phyloP scores from a whole-genome alignment of 2,888 invertebrate genomes.

The Portevinia maculata region DNA sequence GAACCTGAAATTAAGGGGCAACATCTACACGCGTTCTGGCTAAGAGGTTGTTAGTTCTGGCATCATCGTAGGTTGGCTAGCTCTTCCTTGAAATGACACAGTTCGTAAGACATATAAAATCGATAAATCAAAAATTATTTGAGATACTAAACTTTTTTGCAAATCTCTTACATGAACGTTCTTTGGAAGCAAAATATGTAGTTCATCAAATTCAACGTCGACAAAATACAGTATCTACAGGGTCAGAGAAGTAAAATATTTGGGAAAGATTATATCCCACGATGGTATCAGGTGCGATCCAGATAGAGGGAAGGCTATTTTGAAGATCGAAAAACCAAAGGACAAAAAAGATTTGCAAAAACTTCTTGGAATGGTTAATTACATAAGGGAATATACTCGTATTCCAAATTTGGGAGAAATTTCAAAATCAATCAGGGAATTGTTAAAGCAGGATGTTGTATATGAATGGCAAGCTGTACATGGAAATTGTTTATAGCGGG shows the following conservation, averaged over 20 bases:
- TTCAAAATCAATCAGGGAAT: conserved; percentile 61
- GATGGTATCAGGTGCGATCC: conserved; percentile 73
- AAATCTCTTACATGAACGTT: too few relatives aligned
- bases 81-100: too few relatives aligned
- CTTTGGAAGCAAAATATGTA: too few relatives aligned
- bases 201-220: too few relatives aligned
- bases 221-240: too few relatives aligned
- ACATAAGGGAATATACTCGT: conserved; percentile 74
- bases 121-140: too few relatives aligned
- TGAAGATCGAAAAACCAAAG: conserved; percentile 45
- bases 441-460: conserved; percentile 52
- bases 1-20: too few relatives aligned
- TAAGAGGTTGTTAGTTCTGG: too few relatives aligned
- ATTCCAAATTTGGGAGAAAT: conserved; percentile 71
- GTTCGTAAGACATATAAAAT: too few relatives aligned
- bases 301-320: conserved; percentile 69
- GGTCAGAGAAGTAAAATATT: conserved; percentile 75
- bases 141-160: too few relatives aligned
- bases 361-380: conserved; percentile 67
- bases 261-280: conserved; percentile 76
- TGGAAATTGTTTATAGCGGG: conserved; percentile 42
- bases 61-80: too few relatives aligned
- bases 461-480: conserved; percentile 62
- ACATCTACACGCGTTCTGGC: too few relatives aligned
- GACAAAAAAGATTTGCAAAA: conserved; percentile 42